phyloP scores from a whole-genome alignment of 2,888 invertebrate genomes.

The Matsumyia berberina region DNA sequence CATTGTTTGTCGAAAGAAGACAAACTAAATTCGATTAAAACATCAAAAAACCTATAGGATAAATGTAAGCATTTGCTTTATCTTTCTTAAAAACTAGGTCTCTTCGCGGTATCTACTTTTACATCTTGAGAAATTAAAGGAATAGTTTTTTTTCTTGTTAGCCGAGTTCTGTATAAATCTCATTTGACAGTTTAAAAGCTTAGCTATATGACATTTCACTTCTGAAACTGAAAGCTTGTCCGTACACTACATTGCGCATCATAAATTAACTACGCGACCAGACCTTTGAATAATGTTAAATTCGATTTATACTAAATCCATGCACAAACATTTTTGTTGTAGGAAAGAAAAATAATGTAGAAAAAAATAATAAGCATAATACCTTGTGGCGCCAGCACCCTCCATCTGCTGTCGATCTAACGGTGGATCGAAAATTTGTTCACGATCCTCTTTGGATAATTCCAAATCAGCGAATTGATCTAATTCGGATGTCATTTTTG shows the following conservation, averaged over 20 bases:
- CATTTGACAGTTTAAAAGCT: no score
- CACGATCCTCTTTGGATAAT: constrained; percentile 89
- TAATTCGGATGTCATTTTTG: constrained; percentile 83
- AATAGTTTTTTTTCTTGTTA: no score
- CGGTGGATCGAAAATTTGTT: constrained; percentile 89
- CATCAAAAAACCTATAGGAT: neutral
- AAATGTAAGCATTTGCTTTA: neutral
- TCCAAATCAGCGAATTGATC: constrained; percentile 89
- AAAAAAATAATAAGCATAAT: constrained; percentile 76
- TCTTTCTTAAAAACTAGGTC: neutral
- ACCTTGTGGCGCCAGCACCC: constrained; percentile 85
- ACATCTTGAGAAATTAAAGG: no score
- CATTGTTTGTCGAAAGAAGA: neutral
- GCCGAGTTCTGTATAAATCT: no score
- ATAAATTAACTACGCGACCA: neutral
- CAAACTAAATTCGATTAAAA: neutral
- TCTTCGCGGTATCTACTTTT: neutral
- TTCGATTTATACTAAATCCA: constrained; percentile 21
- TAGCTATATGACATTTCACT: neutral
- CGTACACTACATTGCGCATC: neutral
- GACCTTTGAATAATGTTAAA: neutral
- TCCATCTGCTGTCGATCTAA: constrained; percentile 84
- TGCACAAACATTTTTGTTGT: constrained; percentile 28
- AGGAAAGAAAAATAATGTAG: constrained; percentile 1
- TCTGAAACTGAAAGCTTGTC: neutral